Evolutionary conservation across 2,113 vertebrate genomes (phyloP).

Genomic region (Rhea pennata): DNA sequence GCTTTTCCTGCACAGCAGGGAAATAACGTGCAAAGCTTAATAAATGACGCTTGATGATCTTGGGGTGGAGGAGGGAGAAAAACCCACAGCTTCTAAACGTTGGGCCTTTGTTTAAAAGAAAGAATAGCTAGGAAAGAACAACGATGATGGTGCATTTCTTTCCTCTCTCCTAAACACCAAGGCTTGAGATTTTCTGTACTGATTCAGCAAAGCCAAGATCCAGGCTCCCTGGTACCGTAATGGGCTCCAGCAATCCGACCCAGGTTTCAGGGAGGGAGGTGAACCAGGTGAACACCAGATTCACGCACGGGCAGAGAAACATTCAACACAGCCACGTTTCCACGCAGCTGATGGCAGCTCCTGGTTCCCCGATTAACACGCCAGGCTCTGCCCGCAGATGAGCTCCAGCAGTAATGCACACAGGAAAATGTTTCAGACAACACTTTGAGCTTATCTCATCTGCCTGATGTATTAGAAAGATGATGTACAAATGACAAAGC

Average conservation of each 20-base stretch:
- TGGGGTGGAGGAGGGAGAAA: neutral
- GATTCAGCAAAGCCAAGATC: neutral
- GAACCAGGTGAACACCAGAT: neutral
- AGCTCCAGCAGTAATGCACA: neutral
- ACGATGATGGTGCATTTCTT: fast-evolving
- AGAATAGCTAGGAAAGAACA: neutral
- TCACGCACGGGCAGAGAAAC: fast-evolving
- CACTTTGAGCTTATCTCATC: neutral
- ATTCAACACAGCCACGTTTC: fast-evolving
- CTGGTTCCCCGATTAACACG: neutral
- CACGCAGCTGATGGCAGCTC: neutral
- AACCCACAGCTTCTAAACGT: neutral
- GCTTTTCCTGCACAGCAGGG: neutral
- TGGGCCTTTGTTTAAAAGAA: neutral
- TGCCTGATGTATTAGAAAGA: neutral
- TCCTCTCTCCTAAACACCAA: neutral
- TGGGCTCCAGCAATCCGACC: neutral
- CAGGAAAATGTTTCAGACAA: neutral
- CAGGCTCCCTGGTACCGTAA: fast-evolving
- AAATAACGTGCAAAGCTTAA: fast-evolving
- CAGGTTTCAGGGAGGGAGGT: neutral
- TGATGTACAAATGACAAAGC: fast-evolving
- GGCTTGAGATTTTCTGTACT: neutral
- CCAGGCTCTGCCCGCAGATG: neutral
- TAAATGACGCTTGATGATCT: fast-evolving